Percentiles rank a stretch among this genome's conserved stretches.
These are phyloP conservation scores for Penaeus vannamei DNA, from an alignment of 1,140 invertebrate species.

Conservation along the genomic window DNA sequence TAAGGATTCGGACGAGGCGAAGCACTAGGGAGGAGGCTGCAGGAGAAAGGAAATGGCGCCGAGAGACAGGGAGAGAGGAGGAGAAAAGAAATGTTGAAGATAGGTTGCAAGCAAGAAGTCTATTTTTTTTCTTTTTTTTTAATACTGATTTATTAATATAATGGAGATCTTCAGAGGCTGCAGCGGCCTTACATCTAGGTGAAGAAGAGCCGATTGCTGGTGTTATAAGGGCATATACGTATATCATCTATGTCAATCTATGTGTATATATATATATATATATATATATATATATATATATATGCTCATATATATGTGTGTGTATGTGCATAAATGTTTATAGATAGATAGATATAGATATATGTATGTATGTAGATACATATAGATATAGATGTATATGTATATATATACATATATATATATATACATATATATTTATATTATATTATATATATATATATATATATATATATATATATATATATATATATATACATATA, in stretches of 20 bases:
- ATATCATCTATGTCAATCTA: slow-evolving; percentile 16
- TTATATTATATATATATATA: neutral
- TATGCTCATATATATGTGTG: neutral
- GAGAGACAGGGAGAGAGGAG: neutral
- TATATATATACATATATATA: neutral
- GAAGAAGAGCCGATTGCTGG: neutral
- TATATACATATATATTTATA: neutral
- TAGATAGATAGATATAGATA: neutral
- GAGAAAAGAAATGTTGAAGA: no score
- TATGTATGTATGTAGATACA: neutral
- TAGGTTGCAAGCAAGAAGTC: no score
- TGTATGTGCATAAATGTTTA: neutral
- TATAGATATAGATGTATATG: neutral
- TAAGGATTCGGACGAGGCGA: neutral
- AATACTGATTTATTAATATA: no score
- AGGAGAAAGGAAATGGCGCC: neutral
- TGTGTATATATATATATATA: slow-evolving; percentile 25
- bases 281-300: neutral
- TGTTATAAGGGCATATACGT: neutral
- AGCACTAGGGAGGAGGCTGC: neutral
- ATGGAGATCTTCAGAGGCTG: neutral
- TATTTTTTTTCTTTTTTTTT: no score
- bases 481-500: slow-evolving; percentile 17
- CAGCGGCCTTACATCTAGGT: neutral
- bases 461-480: slow-evolving; percentile 31